These are phyloP conservation scores for Protosalanx chinensis DNA, from an alignment of 2,797 vertebrate genomes.

Conservation along the genomic window DNA sequence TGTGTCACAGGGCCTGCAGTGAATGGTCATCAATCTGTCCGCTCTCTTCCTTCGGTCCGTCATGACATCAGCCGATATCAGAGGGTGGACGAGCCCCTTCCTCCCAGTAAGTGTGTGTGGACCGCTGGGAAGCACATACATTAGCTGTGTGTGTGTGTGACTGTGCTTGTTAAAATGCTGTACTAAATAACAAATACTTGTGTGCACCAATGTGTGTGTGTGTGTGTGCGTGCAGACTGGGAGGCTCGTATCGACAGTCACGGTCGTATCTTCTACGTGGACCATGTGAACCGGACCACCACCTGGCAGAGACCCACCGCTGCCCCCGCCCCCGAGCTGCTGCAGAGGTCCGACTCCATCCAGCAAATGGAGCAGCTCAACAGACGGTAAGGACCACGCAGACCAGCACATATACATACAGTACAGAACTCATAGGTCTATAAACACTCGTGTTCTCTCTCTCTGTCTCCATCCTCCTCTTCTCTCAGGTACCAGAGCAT, in stretches of 20 bases:
- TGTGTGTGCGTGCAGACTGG: slow-evolving; percentile 78
- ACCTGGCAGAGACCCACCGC: slow-evolving; percentile 93
- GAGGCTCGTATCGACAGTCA: slow-evolving; percentile 98
- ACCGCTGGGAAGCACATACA: background rate
- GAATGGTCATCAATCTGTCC: slow-evolving; percentile 82
- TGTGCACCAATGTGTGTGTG: background rate
- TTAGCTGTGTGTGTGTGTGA: slow-evolving; percentile 11
- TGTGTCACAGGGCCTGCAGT: slow-evolving; percentile 69
- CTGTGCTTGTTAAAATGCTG: background rate
- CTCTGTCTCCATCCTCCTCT: background rate
- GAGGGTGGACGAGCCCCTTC: slow-evolving; percentile 93
- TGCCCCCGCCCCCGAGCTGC: slow-evolving; percentile 85
- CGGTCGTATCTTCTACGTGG: slow-evolving; percentile 92
- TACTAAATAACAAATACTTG: background rate
- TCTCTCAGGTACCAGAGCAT: slow-evolving; percentile 90
- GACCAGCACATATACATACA: background rate
- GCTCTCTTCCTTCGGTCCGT: slow-evolving; percentile 84
- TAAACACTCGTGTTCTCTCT: background rate
- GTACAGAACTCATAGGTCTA: background rate
- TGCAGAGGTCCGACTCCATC: slow-evolving; percentile 92
- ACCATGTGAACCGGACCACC: slow-evolving; percentile 93
- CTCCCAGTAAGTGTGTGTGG: slow-evolving; percentile 81
- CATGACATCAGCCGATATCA: slow-evolving; percentile 92
- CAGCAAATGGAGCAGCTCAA: slow-evolving; percentile 98
- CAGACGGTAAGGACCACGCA: slow-evolving; percentile 77